Percentiles rank a stretch among this genome's conserved stretches.
Conservation (phyloP, 2,113 vertebrate species). For the Anseranas semipalmata region DNA sequence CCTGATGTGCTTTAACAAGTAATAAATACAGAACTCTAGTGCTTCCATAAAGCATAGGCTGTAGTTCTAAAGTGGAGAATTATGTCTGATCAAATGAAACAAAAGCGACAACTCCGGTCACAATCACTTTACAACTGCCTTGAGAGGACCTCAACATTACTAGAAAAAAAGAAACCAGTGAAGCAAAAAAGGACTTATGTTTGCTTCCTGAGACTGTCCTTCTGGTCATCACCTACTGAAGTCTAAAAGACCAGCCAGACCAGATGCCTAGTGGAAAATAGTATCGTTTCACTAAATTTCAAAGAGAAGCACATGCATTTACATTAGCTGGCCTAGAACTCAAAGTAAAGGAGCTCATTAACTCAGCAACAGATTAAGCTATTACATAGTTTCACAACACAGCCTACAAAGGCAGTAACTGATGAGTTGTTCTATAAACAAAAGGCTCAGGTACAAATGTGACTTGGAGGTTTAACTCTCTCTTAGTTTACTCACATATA, state of each 20-base stretch:
- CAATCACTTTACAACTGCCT: background rate
- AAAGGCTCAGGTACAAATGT: background rate
- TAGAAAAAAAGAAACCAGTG: background rate
- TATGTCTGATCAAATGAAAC: background rate
- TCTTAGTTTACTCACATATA: background rate
- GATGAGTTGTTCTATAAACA: background rate
- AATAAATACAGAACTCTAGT: background rate
- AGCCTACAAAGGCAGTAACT: background rate
- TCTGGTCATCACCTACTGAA: background rate
- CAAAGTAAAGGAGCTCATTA: background rate
- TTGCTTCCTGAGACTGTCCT: background rate
- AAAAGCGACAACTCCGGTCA: background rate
- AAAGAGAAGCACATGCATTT: background rate
- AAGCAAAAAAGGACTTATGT: background rate
- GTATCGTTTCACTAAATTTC: background rate
- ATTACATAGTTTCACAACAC: background rate
- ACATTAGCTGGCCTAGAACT: background rate
- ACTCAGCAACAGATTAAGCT: background rate
- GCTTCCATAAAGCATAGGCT: background rate
- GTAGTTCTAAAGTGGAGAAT: background rate
- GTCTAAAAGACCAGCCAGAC: background rate
- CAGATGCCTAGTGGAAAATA: background rate
- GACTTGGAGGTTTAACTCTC: background rate
- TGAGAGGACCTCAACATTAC: background rate
- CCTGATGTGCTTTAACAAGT: background rate